Evolutionary conservation across 2,113 vertebrate genomes (phyloP).

Genomic region (Astur gentilis): DNA sequence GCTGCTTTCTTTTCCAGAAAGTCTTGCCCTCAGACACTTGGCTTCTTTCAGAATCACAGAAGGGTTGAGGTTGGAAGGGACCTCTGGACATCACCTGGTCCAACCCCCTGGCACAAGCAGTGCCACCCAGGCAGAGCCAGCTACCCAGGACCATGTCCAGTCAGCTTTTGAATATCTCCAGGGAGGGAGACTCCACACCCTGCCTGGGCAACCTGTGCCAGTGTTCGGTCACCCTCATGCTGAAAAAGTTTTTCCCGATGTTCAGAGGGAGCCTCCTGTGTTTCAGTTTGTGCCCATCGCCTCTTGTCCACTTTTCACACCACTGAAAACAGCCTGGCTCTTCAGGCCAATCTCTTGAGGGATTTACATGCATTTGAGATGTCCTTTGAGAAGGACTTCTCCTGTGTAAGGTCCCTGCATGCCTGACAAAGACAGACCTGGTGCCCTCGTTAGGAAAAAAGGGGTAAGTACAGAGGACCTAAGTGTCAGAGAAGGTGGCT

Average conservation of each 20-base stretch:
- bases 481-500: neutral
- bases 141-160: neutral
- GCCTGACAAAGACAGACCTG: neutral
- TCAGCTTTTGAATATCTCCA: neutral
- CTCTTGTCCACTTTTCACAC: neutral
- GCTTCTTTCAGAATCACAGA: neutral
- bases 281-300: neutral
- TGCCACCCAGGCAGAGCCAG: neutral
- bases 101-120: neutral
- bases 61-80: neutral
- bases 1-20: neutral
- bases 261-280: neutral
- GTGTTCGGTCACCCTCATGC: neutral
- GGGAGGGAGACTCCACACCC: neutral
- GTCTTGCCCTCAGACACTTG: neutral
- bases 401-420: neutral
- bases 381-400: neutral
- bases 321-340: neutral
- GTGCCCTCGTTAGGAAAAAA: neutral
- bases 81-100: neutral
- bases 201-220: neutral
- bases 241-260: neutral
- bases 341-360: neutral
- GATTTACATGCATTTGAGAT: neutral
- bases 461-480: neutral